Base-by-base conservation (phyloP, 1,140 invertebrate genomes). In the Pogonomyrmex californicus region DNA sequence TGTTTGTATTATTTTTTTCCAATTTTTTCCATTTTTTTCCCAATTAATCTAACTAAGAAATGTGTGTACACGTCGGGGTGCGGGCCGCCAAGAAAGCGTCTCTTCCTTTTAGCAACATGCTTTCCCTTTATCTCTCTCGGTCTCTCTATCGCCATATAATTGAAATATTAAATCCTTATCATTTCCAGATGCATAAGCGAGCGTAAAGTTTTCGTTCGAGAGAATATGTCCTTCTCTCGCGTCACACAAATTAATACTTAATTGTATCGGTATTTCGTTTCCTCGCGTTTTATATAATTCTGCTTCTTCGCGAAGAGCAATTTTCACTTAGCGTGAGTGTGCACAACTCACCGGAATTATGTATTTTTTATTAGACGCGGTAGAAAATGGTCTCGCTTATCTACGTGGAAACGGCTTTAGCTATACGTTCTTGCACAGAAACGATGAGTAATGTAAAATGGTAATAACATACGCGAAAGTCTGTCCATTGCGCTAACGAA, bases 111-210 rank as follows among this genome's bases (percentile, higher is more conserved):
- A 23, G 4, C 56, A 30, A 49, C 38, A 38, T 62, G 17, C n/a
- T 60, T n/a, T 6, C 66, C 9, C n/a, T 33, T 60, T 36, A 17
- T 60, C 23, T 68, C 41, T 47, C 23, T 68, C 51, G 71, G 38
- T 41, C 66, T 73, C 10, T 51, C 49, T 81, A 71, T 73, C 30
- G 56, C 12, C 79, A 49, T 60, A 60, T 23, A 60, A 6, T 75
- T 44, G 44, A 83, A 83, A 75, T 60, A 60, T 83, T 47, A 75
- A 75, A 60, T 62, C 47, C 41, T 30, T 58, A 73, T 82, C 79
- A 75, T 83, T 83, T 83, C 68, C 79, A 83, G 54, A 38, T 83
- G 54, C 30, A 73, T 60, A 75, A 83, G 79, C 79, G 68, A 83
- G 79, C 54, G 12, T 38, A 51, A 65, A 47, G 4, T 70, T 65